Evolutionary conservation across 1,140 invertebrate genomes (phyloP).

Genomic region (Heterodera schachtii): DNA sequence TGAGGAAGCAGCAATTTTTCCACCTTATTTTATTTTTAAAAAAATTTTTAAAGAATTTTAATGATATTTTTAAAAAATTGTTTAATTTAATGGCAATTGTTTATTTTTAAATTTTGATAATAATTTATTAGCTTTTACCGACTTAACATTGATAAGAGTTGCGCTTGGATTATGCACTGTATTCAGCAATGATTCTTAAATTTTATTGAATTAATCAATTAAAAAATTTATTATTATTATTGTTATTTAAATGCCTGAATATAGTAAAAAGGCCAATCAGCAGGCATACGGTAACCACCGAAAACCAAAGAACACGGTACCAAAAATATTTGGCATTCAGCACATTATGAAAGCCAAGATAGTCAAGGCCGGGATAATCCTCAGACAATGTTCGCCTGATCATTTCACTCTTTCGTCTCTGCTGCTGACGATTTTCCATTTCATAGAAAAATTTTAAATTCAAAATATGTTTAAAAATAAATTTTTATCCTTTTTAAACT

Average conservation of each 20-base stretch:
- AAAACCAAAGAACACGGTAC: slow-evolving; percentile 43
- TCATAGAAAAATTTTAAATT: too few species aligned
- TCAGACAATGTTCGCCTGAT: slow-evolving; percentile 36
- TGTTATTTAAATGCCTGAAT: slow-evolving; percentile 19
- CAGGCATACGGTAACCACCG: slow-evolving; percentile 34
- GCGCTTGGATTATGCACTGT: slow-evolving; percentile 29
- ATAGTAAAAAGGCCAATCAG: slow-evolving; percentile 41
- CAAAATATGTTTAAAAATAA: too few species aligned
- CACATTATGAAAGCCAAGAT: slow-evolving; percentile 39
- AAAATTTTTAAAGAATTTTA: not conserved
- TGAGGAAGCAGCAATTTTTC: slow-evolving; percentile 44
- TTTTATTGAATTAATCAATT: not conserved
- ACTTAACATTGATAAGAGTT: slow-evolving; percentile 34
- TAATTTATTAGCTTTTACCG: slow-evolving; percentile 21
- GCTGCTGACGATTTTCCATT: not conserved
- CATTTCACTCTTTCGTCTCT: slow-evolving; percentile 28
- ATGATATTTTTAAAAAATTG: too few species aligned
- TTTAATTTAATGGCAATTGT: too few species aligned
- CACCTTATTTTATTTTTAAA: slow-evolving; percentile 32
- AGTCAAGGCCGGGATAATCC: slow-evolving; percentile 42
- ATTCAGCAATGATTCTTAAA: slow-evolving; percentile 35
- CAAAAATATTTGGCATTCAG: slow-evolving; percentile 38
- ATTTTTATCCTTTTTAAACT: too few species aligned
- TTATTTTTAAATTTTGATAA: not conserved
- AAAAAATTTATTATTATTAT: slow-evolving; percentile 11